Evolutionary conservation across 2,888 invertebrate species (phyloP).

Genomic region (Conus canariensis): DNA sequence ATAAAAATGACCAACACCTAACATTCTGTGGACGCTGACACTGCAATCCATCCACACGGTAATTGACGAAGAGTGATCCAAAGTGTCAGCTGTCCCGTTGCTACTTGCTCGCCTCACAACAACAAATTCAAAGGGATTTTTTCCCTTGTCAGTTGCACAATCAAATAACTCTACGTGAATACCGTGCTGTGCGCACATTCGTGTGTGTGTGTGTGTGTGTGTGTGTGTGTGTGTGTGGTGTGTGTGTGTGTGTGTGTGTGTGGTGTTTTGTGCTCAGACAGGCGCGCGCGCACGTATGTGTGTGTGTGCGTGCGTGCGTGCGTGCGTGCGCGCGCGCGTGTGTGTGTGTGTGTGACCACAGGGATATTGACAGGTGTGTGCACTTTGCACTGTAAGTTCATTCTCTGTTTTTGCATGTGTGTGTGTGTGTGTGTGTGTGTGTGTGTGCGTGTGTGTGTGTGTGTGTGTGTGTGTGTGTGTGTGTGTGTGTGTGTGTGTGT

Average conservation of each 20-base stretch:
- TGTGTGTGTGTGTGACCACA: background rate
- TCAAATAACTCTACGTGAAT: too few relatives aligned
- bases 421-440: background rate
- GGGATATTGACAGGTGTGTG: background rate
- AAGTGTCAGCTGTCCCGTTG: too few relatives aligned
- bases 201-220: background rate
- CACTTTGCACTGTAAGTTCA: too few relatives aligned
- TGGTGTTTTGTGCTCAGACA: background rate
- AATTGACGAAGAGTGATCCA: too few relatives aligned
- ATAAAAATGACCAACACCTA: too few relatives aligned
- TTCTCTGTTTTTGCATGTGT: background rate
- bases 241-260: slow-evolving; percentile 21
- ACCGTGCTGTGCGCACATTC: too few relatives aligned
- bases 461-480: background rate
- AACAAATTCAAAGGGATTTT: too few relatives aligned
- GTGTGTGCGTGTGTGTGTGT: background rate
- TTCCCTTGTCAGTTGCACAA: too few relatives aligned
- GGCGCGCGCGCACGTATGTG: background rate
- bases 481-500: background rate
- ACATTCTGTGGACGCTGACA: too few relatives aligned
- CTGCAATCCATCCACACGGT: too few relatives aligned
- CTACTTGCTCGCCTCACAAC: too few relatives aligned
- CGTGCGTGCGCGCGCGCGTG: background rate
- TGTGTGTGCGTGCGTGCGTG: background rate
- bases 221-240: slow-evolving; percentile 16